A percentile compares a stretch with the other conserved stretches of the same genome.
phyloP scores from a whole-genome alignment of 2,113 vertebrate species.

The Caloenas nicobarica region DNA sequence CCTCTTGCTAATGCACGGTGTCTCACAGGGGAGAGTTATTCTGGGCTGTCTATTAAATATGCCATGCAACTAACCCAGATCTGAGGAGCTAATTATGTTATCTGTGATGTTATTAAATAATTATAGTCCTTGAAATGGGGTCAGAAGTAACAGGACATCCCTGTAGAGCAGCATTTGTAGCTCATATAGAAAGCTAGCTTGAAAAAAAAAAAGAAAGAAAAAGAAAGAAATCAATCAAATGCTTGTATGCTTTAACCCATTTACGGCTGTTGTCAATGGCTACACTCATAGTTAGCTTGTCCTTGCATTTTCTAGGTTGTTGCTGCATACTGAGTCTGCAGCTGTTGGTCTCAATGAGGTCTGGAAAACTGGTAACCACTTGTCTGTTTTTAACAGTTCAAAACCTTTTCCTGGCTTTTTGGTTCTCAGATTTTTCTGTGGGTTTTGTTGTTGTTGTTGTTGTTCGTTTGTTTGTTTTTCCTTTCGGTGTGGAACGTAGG shows the following conservation, averaged over 20 bases:
- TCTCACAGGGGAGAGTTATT: not conserved
- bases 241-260: not conserved
- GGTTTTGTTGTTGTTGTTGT: too few species aligned
- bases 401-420: not conserved
- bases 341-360: not conserved
- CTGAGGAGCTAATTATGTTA: constrained; percentile 14
- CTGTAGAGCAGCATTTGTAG: not conserved
- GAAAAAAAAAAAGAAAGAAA: accelerated
- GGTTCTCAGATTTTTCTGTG: accelerated
- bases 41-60: constrained; percentile 31
- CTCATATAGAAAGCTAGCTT: not conserved
- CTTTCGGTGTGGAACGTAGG: not conserved
- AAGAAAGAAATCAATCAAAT: not conserved
- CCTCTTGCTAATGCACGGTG: not conserved
- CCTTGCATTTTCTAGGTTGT: not conserved
- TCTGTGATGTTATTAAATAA: constrained; percentile 32
- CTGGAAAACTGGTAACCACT: not conserved
- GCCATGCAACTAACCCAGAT: not conserved
- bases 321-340: not conserved
- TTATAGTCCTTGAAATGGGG: constrained; percentile 2
- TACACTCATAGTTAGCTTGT: not conserved
- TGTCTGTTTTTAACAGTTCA: not conserved
- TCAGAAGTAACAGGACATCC: not conserved
- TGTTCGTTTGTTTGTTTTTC: not conserved
- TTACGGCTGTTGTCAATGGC: not conserved